Evolutionary conservation across 2,888 invertebrate species (phyloP), one percentile per base, ranked within the genome.

Genomic region (Marronus borbonicus): DNA sequence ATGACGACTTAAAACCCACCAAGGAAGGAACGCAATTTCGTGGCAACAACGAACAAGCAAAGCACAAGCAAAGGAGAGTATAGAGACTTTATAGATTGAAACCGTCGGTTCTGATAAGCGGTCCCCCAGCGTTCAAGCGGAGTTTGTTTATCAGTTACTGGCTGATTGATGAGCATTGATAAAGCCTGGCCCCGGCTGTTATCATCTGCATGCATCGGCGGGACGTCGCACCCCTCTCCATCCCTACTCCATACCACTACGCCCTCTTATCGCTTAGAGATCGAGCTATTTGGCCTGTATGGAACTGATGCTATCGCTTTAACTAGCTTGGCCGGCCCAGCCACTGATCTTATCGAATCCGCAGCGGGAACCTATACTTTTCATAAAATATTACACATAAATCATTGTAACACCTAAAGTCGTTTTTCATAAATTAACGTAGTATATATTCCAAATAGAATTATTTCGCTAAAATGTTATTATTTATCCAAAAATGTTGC

Each of bases 71-170:
- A 77, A 70, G 72, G 72, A 64, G 79, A 66, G 74, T 72, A 76
- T 76, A 79, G 78, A 86, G 86, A 86, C 87, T 87, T 87, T 87
- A 87, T 87, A 87, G 87, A 87, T 87, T 87, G 90, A 90, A 90
- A 90, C 90, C 90, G 90, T 90, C 90, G 89, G 89, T 87, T 86
- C 88, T 89, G 90, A 90, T 90, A 90, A 90, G 89, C 86, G 85
- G 86, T 86, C 87, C 87, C 86, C 85, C 86, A 85, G 85, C 86
- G 86, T 86, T 87, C 86, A 86, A 86, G 86, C 87, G 84, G 86
- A 88, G 87, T 88, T 88, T 88, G 87, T 88, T 87, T 88, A 88
- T 88, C 87, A 88, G 87, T 87, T 85, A 85, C 86, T 85, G 87
- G 86, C 88, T 88, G 88, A 88, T 88, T 88, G 88, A 88, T 88